Conservation (phyloP, 2,888 invertebrate species). For the Tipula vernalis region DNA sequence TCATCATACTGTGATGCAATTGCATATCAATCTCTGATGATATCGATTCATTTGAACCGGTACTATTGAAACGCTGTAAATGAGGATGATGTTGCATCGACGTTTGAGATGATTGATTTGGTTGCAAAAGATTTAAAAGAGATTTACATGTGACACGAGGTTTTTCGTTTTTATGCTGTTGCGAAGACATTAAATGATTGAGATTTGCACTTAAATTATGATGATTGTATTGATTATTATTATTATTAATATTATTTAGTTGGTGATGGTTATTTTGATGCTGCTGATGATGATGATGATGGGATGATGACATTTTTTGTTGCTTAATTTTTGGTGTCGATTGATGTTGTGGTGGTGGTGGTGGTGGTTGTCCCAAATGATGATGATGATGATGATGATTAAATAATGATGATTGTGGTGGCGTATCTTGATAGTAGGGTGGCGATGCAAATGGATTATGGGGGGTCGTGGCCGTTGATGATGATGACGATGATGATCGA, state of each 20-base stretch:
- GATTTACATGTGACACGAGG: slow-evolving; percentile 50
- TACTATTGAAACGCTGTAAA: background rate
- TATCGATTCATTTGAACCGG: background rate
- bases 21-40: background rate
- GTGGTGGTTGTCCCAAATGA: slow-evolving; percentile 12
- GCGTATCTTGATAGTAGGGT: background rate
- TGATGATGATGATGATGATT: slow-evolving; percentile 8
- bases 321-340: background rate
- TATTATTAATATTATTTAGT: slow-evolving; percentile 21
- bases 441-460: slow-evolving; percentile 9
- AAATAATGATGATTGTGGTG: background rate
- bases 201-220: slow-evolving; percentile 20
- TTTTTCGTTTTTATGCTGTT: slow-evolving; percentile 31
- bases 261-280: slow-evolving; percentile 11
- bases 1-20: background rate
- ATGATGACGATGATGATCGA: background rate
- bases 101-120: slow-evolving; percentile 25
- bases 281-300: slow-evolving; percentile 12
- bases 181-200: background rate
- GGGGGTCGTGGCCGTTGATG: background rate
- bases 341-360: slow-evolving; percentile 12
- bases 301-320: background rate
- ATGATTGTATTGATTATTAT: slow-evolving; percentile 28
- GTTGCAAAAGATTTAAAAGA: slow-evolving; percentile 46
- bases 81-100: background rate